phyloP scores from a whole-genome alignment of 2,113 vertebrate genomes.

The Herpetotheres cachinnans region DNA sequence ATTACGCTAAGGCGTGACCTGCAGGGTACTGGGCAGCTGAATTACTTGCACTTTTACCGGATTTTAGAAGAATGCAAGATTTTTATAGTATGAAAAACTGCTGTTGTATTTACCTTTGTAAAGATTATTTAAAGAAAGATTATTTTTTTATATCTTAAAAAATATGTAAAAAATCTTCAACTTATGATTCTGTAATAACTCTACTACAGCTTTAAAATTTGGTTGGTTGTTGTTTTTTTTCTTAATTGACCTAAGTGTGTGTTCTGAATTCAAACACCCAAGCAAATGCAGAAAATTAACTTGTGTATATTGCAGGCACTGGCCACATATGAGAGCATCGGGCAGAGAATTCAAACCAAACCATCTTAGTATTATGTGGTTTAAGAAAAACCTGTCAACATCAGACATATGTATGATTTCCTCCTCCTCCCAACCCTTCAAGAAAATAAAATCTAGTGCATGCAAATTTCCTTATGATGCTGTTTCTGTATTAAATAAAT shows the following conservation, averaged over 20 bases:
- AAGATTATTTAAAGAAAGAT: background rate
- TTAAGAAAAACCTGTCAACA: background rate
- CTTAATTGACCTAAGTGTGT: background rate
- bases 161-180: background rate
- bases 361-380: background rate
- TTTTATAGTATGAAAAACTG: background rate
- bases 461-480: background rate
- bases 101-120: background rate
- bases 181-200: background rate
- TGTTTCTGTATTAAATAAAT: conserved; percentile 13
- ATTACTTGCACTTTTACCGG: background rate
- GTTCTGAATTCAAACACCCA: background rate
- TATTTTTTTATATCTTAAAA: background rate
- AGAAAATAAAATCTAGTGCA: background rate
- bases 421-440: background rate
- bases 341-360: background rate
- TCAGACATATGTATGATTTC: background rate
- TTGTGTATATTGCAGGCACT: background rate
- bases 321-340: background rate
- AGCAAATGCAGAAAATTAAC: background rate
- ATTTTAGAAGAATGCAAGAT: background rate
- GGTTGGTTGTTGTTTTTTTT: background rate
- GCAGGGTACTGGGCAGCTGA: background rate
- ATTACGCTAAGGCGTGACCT: background rate
- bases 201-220: background rate